phyloP scores from a whole-genome alignment of 2,888 invertebrate species.

The Caenorhabditis imperialis region DNA sequence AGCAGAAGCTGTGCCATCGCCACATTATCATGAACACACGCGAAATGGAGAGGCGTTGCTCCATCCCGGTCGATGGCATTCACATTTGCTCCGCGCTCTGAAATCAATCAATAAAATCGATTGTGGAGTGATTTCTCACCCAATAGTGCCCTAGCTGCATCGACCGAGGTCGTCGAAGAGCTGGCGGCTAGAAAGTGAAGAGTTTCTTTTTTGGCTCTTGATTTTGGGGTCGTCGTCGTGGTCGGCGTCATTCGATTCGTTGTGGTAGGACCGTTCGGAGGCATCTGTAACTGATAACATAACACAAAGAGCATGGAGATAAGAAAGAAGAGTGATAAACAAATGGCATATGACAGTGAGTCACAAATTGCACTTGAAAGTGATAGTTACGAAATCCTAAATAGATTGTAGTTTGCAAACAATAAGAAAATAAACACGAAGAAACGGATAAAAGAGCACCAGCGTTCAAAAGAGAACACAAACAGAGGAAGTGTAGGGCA shows the following conservation, averaged over 20 bases:
- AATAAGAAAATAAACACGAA: slow-evolving; percentile 12
- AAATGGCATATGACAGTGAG: slow-evolving; percentile 15
- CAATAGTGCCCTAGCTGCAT: slow-evolving; percentile 46
- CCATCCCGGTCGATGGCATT: slow-evolving; percentile 80
- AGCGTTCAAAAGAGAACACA: neutral
- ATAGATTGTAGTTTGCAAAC: neutral
- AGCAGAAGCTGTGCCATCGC: slow-evolving; percentile 71
- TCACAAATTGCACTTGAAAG: neutral
- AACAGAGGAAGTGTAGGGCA: neutral
- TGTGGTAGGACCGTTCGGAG: slow-evolving; percentile 29
- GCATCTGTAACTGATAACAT: too few species aligned
- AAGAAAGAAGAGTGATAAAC: neutral
- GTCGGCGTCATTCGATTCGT: slow-evolving; percentile 22
- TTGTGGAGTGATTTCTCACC: slow-evolving; percentile 8
- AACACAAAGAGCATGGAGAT: too few species aligned
- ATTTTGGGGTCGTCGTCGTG: slow-evolving; percentile 17
- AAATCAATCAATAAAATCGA: slow-evolving; percentile 1
- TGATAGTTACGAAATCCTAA: too few species aligned
- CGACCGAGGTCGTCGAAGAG: slow-evolving; percentile 46
- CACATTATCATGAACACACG: slow-evolving; percentile 71
- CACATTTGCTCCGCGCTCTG: slow-evolving; percentile 58
- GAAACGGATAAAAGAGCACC: slow-evolving; percentile 1
- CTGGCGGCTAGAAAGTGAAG: slow-evolving; percentile 46
- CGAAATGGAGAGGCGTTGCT: slow-evolving; percentile 71
- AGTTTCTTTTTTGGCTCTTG: slow-evolving; percentile 42